Evolutionary conservation across 2,797 vertebrate species (phyloP).

Genomic region (Graptemys geographica): DNA sequence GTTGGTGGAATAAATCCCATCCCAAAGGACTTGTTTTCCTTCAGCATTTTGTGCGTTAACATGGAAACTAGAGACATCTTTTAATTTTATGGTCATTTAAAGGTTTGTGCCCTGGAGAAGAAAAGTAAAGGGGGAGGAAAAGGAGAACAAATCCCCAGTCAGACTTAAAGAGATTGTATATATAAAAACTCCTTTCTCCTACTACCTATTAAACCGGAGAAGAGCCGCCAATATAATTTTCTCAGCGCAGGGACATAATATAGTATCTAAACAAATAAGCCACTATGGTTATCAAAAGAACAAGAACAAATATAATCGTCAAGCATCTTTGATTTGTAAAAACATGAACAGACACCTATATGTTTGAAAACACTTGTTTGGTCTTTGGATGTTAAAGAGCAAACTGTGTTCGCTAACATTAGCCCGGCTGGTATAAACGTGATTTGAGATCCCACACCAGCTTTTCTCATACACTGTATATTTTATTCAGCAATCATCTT

Average conservation of each 20-base stretch:
- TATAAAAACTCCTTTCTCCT: background rate
- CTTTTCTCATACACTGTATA: background rate
- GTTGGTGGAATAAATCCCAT: slow-evolving; percentile 1
- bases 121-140: background rate
- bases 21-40: background rate
- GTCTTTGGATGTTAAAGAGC: background rate
- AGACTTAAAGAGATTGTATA: background rate
- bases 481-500: background rate
- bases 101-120: background rate
- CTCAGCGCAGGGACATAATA: background rate
- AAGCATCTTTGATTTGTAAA: background rate
- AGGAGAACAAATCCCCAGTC: background rate
- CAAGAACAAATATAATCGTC: background rate
- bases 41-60: background rate
- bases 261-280: background rate
- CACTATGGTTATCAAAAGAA: background rate
- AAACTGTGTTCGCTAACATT: background rate
- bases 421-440: background rate
- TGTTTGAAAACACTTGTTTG: background rate
- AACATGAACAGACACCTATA: background rate
- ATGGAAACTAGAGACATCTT: background rate
- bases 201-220: background rate
- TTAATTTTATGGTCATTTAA: background rate
- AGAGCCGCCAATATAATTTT: too few relatives aligned
- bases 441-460: background rate